phyloP scores from a whole-genome alignment of 1,140 invertebrate species.

The Sarcophaga peregrina region DNA sequence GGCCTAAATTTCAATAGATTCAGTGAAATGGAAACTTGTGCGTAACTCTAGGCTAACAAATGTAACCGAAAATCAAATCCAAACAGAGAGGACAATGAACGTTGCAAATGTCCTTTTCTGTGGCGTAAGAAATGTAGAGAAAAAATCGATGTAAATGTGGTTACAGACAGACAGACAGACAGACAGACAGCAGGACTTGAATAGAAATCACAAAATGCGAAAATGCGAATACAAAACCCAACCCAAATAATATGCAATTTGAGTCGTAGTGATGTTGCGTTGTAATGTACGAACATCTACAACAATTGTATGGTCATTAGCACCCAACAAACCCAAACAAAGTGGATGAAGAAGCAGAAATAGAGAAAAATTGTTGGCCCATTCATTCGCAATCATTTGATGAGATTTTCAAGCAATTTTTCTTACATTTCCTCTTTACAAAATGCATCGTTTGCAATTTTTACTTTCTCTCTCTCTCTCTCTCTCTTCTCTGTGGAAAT shows the following conservation, averaged over 20 bases:
- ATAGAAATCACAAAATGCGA: too few relatives aligned
- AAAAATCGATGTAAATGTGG: not conserved
- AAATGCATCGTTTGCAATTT: constrained; percentile 25
- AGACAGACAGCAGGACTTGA: too few relatives aligned
- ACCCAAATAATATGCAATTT: not conserved
- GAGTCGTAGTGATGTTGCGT: not conserved
- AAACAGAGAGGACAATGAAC: not conserved
- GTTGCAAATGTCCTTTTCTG: not conserved
- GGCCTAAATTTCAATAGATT: constrained; percentile 31
- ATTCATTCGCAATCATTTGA: constrained; percentile 38
- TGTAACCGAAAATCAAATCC: not conserved
- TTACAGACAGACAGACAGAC: not conserved
- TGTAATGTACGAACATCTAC: not conserved
- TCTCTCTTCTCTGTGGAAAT: too few relatives aligned
- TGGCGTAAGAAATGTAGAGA: too few relatives aligned
- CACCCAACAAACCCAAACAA: constrained; percentile 22
- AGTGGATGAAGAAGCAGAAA: constrained; percentile 2
- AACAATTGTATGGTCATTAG: constrained; percentile 31
- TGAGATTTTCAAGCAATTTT: constrained; percentile 41
- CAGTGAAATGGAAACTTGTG: constrained; percentile 35
- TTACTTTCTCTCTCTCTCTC: constrained; percentile 24
- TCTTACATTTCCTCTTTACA: constrained; percentile 33
- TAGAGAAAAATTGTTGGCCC: constrained; percentile 15
- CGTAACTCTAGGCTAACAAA: not conserved
- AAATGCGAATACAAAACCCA: not conserved